A percentile compares a stretch with the other conserved stretches of the same genome.
Evolutionary conservation across 2,888 invertebrate genomes (phyloP).

Genomic region (Apeira syringaria): DNA sequence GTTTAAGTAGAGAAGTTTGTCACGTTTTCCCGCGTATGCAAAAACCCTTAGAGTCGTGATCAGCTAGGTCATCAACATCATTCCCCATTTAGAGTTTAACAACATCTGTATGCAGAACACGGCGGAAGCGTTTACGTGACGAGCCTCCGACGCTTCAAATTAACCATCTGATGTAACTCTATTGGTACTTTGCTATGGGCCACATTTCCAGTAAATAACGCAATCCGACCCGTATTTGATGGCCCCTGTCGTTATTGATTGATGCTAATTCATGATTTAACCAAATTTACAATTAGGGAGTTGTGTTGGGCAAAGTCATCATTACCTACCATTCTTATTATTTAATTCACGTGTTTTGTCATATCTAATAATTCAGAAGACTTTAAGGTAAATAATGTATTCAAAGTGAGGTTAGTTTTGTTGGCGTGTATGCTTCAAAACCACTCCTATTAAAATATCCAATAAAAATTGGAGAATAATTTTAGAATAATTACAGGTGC

Average conservation of each 20-base stretch:
- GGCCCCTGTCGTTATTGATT: constrained; percentile 29
- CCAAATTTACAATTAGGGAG: constrained; percentile 19
- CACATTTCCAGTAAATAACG: constrained; percentile 35
- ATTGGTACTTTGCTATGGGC: constrained; percentile 31
- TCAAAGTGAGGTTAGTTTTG: no score
- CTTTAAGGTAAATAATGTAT: no score
- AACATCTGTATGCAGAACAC: constrained; percentile 49
- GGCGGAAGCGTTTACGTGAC: constrained; percentile 47
- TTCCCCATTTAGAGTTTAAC: constrained; percentile 31
- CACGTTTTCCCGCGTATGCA: neutral
- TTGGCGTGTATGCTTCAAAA: no score
- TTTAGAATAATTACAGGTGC: no score
- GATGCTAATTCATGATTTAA: constrained; percentile 26
- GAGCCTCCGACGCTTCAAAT: constrained; percentile 24
- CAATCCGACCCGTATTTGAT: constrained; percentile 17
- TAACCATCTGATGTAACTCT: constrained; percentile 48
- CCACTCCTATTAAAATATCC: no score
- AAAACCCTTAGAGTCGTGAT: constrained; percentile 13
- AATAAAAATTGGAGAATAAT: no score
- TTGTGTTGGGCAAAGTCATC: constrained; percentile 11
- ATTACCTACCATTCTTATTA: no score
- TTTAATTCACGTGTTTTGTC: no score
- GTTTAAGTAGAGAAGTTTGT: no score
- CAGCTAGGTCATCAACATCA: constrained; percentile 52
- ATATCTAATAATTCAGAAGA: no score